Evolutionary conservation across 2,888 invertebrate genomes (phyloP).

Genomic region (Papilio protenor): DNA sequence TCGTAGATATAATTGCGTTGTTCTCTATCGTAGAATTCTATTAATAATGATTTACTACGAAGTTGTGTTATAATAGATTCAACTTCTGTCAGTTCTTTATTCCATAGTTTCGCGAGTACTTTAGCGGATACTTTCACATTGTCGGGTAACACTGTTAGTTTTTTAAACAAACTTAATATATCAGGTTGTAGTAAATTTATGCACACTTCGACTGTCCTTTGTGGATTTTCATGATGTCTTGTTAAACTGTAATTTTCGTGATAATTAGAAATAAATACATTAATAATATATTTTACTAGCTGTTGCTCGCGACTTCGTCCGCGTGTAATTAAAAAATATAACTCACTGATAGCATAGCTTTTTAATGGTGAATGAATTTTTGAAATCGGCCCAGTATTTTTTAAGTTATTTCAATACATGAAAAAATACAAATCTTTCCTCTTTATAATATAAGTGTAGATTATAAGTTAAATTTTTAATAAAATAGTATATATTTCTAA

Average conservation of each 20-base stretch:
- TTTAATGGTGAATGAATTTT: too few relatives aligned
- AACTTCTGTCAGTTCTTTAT: conserved; percentile 73
- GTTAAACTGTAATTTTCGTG: conserved; percentile 59
- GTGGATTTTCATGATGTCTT: conserved; percentile 68
- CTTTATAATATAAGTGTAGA: too few relatives aligned
- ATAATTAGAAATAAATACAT: background rate
- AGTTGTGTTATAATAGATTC: conserved; percentile 86
- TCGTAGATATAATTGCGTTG: conserved; percentile 87
- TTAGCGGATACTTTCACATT: conserved; percentile 87
- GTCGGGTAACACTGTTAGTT: conserved; percentile 87
- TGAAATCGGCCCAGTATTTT: too few relatives aligned
- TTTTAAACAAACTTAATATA: conserved; percentile 82
- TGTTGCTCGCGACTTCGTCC: too few relatives aligned
- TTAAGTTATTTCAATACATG: too few relatives aligned
- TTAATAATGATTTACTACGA: conserved; percentile 87
- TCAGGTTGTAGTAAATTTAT: conserved; percentile 83
- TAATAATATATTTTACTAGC: background rate
- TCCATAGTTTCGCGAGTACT: conserved; percentile 79
- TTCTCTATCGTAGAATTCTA: conserved; percentile 85
- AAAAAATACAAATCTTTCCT: too few relatives aligned
- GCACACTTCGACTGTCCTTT: conserved; percentile 85
- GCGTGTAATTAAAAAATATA: too few relatives aligned
- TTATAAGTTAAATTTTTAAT: too few relatives aligned
- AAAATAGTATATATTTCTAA: too few relatives aligned
- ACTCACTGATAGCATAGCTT: too few relatives aligned